These are phyloP conservation scores for Lepidonotus clava DNA, from an alignment of 2,888 invertebrate species.

Conservation along the genomic window DNA sequence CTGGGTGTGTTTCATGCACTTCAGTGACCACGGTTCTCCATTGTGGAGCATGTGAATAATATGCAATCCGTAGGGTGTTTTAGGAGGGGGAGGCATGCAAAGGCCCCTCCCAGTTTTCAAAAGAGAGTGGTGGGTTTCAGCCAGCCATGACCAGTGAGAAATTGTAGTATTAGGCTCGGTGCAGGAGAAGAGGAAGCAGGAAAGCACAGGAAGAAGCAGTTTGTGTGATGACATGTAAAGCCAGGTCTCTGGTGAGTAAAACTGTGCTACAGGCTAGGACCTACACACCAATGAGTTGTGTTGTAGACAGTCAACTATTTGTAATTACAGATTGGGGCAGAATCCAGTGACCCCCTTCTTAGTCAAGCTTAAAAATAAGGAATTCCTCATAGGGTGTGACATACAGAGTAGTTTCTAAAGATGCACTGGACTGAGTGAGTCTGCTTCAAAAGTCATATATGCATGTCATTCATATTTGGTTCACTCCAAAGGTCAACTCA, in stretches of 20 bases:
- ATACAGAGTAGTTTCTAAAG: too few species aligned
- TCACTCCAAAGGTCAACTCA: constrained; percentile 24
- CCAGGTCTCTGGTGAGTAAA: neutral
- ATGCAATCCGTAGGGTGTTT: neutral
- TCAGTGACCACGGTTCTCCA: neutral
- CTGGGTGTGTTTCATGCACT: neutral
- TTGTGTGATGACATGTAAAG: neutral
- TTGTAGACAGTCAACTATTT: neutral
- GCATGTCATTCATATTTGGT: constrained; percentile 4
- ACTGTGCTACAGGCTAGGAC: constrained; percentile 30
- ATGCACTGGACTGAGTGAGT: too few species aligned
- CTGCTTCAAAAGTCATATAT: constrained; percentile 4
- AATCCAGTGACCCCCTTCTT: too few species aligned
- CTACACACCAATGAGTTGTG: constrained; percentile 1
- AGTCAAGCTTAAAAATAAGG: too few species aligned
- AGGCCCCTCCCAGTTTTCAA: neutral
- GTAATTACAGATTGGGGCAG: neutral
- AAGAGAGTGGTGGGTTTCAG: neutral
- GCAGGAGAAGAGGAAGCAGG: constrained; percentile 24
- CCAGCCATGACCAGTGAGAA: neutral
- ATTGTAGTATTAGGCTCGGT: neutral
- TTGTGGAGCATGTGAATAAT: neutral
- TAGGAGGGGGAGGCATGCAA: neutral
- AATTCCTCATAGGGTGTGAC: too few species aligned
- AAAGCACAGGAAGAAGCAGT: neutral